Evolutionary conservation across 2,797 vertebrate genomes (phyloP), one percentile per base, ranked within the genome.

Genomic region (Phoeniculus purpureus): DNA sequence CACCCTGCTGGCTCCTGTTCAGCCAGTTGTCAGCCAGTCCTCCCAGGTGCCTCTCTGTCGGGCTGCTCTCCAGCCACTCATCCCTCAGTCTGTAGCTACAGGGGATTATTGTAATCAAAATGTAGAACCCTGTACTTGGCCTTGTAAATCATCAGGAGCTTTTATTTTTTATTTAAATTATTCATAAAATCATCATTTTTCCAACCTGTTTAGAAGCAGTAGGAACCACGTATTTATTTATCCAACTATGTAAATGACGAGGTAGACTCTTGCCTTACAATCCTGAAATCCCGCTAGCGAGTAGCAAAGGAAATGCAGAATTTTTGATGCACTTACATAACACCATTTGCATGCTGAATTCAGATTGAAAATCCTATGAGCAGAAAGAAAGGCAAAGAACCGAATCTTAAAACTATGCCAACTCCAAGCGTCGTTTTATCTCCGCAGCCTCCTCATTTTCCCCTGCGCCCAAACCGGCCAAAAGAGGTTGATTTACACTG

Each of bases 401-500:
- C 1, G 6, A 60, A 3, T 1, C 31, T 79, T 82, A 61, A 83
- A 91, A 92, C 78, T 87, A 75, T 29, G 79, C 19, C 40, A 81
- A 62, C 51, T 84, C 81, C n/a, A 2, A 58, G 50, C 76, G 79
- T 71, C 70, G 29, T 76, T 90, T 91, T 43, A 77, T 29, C 45
- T 77, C 26, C 3, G 1, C 40, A 47, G 26, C 75, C 82, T 81
- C 79, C 73, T 84, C 67, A 5, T 83, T 95, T 86, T 20, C n/a
- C 92, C 87, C 92, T 58, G 67, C 93, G 95, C 88, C 82, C 80
- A 91, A 95, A 77, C 80, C 62, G 29, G 81, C 74, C 94, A 95
- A 92, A 94, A 95, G 93, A 93, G 94, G 93, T 96, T 97, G 97
- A 98, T 98, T 98, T 98, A 96, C 97, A 96, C 95, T 95, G 96